Conservation (phyloP, 2,797 vertebrate genomes). For the Champsocephalus esox region DNA sequence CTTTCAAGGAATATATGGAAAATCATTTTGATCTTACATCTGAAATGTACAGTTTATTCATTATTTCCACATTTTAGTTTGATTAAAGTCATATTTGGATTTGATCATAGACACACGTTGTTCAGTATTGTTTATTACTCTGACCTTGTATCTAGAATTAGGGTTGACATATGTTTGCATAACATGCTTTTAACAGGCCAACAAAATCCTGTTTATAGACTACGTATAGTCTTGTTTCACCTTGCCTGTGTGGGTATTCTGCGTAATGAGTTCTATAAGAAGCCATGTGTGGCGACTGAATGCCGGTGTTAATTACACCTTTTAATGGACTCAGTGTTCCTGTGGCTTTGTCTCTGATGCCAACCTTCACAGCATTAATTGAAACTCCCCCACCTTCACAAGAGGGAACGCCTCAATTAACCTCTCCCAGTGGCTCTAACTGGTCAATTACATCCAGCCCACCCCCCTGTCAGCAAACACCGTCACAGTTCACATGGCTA, state of each 20-base stretch:
- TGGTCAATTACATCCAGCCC: slow-evolving; percentile 69
- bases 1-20: background rate
- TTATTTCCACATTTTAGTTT: too few relatives aligned
- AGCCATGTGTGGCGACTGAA: slow-evolving; percentile 65
- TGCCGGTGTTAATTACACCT: slow-evolving; percentile 71
- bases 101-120: background rate
- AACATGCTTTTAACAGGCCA: background rate
- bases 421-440: slow-evolving; percentile 68
- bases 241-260: slow-evolving; percentile 22
- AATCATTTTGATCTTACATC: background rate
- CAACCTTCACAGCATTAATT: slow-evolving; percentile 79
- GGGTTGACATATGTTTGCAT: background rate
- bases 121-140: background rate
- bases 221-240: slow-evolving; percentile 26
- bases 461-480: slow-evolving; percentile 58
- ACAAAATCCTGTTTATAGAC: background rate
- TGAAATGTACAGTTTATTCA: too few relatives aligned
- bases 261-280: slow-evolving; percentile 63
- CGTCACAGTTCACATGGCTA: slow-evolving; percentile 50
- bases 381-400: slow-evolving; percentile 72
- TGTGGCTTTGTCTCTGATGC: slow-evolving; percentile 63
- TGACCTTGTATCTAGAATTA: background rate
- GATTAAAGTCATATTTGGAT: too few relatives aligned
- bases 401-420: slow-evolving; percentile 76
- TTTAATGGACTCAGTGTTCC: slow-evolving; percentile 74